phyloP scores from a whole-genome alignment of 2,797 vertebrate species.

The Tokudaia tokunoshimensis region DNA sequence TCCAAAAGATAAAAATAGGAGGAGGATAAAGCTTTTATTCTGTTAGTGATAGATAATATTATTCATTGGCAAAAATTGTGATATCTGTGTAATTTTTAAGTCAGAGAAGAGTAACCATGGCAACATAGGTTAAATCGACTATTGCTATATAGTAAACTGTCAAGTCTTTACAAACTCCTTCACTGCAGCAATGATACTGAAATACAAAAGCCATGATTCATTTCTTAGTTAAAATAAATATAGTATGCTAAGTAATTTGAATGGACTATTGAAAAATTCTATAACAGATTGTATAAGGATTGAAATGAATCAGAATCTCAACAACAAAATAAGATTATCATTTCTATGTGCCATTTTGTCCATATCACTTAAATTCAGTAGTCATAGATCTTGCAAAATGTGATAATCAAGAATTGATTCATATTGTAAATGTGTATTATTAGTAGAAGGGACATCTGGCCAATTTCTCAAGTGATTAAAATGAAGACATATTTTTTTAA shows the following conservation, averaged over 20 bases:
- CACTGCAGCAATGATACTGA: constrained; percentile 40
- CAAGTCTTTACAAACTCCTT: constrained; percentile 61
- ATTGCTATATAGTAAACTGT: constrained; percentile 56
- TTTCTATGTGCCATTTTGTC: constrained; percentile 20
- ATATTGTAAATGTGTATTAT: background rate
- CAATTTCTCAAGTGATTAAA: constrained; percentile 37
- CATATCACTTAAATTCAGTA: background rate
- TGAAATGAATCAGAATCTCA: background rate
- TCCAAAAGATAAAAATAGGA: constrained; percentile 54
- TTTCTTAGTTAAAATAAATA: constrained; percentile 65
- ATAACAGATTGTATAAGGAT: constrained; percentile 42
- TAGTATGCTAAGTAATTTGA: constrained; percentile 50
- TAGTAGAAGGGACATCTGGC: constrained; percentile 22
- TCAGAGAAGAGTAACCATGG: constrained; percentile 57
- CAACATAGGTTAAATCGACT: constrained; percentile 64
- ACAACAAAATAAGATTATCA: constrained; percentile 21
- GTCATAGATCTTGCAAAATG: constrained; percentile 6
- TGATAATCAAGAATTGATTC: constrained; percentile 41
- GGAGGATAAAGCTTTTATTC: constrained; percentile 40
- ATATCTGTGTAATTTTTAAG: constrained; percentile 57
- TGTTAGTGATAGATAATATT: constrained; percentile 43
- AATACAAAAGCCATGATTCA: constrained; percentile 31
- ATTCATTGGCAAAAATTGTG: constrained; percentile 60
- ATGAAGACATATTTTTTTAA: constrained; percentile 46
- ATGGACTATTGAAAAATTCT: constrained; percentile 45